Evolutionary conservation across 2,113 vertebrate genomes (phyloP).

Genomic region (Serilophus lunatus): DNA sequence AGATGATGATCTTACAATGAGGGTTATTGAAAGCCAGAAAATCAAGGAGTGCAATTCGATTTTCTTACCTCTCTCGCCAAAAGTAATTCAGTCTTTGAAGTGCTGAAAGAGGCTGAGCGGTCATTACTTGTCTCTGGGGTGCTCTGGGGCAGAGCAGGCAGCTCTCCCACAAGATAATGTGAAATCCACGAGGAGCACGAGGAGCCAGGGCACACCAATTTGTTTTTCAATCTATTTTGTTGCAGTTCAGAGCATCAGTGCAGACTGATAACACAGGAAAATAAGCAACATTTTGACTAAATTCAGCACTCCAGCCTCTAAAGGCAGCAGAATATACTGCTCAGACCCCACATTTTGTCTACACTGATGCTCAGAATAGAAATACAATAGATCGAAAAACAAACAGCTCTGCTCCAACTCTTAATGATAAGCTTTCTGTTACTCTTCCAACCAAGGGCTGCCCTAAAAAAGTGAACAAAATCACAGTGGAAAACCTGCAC

Average conservation of each 20-base stretch:
- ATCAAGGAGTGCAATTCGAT: conserved; percentile 51
- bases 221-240: conserved; percentile 75
- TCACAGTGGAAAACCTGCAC: conserved; percentile 15
- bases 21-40: conserved; percentile 44
- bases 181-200: conserved; percentile 19
- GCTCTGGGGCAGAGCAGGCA: conserved; percentile 11
- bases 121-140: conserved; percentile 13
- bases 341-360: conserved; percentile 3
- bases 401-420: conserved; percentile 22
- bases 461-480: conserved; percentile 11
- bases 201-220: conserved; percentile 58
- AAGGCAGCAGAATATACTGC: conserved; percentile 27
- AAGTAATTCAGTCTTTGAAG: conserved; percentile 47
- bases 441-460: conserved; percentile 10
- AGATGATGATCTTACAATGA: conserved; percentile 45
- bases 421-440: conserved; percentile 8
- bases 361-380: conserved; percentile 45
- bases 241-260: conserved; percentile 65
- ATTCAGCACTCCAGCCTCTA: conserved; percentile 15
- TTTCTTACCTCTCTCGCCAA: conserved; percentile 48
- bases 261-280: conserved; percentile 61
- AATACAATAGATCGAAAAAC: conserved; percentile 52
- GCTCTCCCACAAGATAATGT: neutral
- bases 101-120: conserved; percentile 40
- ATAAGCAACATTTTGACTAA: conserved; percentile 59